Evolutionary conservation across 2,797 vertebrate species (phyloP), one percentile per base, ranked within the genome.

Genomic region (Paratrypauchen microcephalus): DNA sequence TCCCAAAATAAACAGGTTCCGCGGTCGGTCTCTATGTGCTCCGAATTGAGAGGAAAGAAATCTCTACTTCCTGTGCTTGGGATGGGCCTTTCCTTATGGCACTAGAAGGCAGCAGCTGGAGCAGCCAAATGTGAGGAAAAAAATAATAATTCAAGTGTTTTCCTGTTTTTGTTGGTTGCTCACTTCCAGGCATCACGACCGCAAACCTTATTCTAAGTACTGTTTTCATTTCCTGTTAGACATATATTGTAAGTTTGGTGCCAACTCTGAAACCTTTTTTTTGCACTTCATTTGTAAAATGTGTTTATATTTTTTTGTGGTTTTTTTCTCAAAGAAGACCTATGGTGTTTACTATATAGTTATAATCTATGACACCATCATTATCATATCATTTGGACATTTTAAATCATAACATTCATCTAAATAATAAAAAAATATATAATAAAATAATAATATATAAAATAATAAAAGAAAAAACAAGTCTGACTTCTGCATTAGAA

Each of bases 1-100:
- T 66, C 73, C 83, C 75, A 79, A 72, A 80, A 75, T 73, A 82
- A 74, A 60, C 39, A 71, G 23, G 52, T 48, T 39, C 58, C 59
- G 5, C 26, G 66, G 52, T 57, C 54, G 21, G 18, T 48, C 67
- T 52, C 50, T 72, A 57, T 13, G 56, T 36, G 18, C 48, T n/a
- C 28, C 9, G 26, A 60, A 67, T 76, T 67, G 66, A 76, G 47
- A 55, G 68, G 65, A 68, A 79, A 81, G 72, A 67, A 68, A 83
- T 66, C 23, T 59, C 69, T 26, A 60, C 57, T 76, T 71, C 78
- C 81, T 76, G 69, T 55, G 24, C 24, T 76, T 54, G 68, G 76
- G 78, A 81, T 72, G 70, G 66, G 3, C 68, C 60, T 58, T 79
- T 75, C 57, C 30, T 32, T 41, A 48, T 57, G 68, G 69, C 69